These are phyloP conservation scores for Ryuthela nishihirai DNA, from an alignment of 2,888 invertebrate genomes.

Conservation along the genomic window DNA sequence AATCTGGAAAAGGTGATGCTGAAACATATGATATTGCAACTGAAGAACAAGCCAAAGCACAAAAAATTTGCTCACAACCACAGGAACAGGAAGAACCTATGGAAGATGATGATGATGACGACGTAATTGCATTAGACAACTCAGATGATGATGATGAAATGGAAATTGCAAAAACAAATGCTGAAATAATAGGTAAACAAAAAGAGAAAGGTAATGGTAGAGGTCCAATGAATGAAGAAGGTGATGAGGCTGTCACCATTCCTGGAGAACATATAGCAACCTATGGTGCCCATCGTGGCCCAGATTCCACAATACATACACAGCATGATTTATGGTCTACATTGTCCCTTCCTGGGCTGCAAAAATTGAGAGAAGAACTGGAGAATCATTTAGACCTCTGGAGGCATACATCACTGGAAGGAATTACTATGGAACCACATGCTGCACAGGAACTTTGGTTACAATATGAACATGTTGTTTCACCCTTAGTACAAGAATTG, in stretches of 20 bases:
- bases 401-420: neutral
- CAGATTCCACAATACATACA: constrained; percentile 74
- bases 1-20: constrained; percentile 21
- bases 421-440: neutral
- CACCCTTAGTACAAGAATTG: constrained; percentile 69
- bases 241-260: neutral
- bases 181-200: neutral
- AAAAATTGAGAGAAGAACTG: neutral
- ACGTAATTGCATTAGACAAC: constrained; percentile 1
- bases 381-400: neutral
- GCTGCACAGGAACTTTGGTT: constrained; percentile 1
- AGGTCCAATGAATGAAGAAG: neutral
- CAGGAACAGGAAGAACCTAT: constrained; percentile 1
- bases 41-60: constrained; percentile 35
- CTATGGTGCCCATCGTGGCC: constrained; percentile 8
- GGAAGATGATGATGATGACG: constrained; percentile 8
- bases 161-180: constrained; percentile 12
- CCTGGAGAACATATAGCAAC: constrained; percentile 3
- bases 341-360: neutral
- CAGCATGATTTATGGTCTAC: constrained; percentile 44
- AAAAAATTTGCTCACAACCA: neutral
- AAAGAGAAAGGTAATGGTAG: constrained; percentile 10
- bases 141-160: constrained; percentile 19
- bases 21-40: constrained; percentile 39
- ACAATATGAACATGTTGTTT: constrained; percentile 8